These are phyloP conservation scores for Rutilus rutilus DNA, from an alignment of 2,113 vertebrate species.

Conservation along the genomic window DNA sequence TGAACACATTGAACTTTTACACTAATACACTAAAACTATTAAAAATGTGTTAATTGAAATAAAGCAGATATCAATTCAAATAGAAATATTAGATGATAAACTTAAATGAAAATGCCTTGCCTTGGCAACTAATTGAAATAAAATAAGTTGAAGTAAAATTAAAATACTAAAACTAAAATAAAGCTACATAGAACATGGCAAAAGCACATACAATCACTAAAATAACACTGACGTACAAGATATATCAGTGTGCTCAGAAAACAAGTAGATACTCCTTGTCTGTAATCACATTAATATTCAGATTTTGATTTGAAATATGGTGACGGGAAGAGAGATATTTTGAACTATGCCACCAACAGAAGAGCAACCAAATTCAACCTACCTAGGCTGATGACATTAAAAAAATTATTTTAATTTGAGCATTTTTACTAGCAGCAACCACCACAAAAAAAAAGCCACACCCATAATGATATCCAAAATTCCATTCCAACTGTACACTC, in stretches of 20 bases:
- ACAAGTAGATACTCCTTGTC: neutral
- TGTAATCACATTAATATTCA: neutral
- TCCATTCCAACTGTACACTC: neutral
- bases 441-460: neutral
- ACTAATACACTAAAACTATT: neutral
- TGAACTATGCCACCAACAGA: neutral
- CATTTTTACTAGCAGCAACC: neutral
- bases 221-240: neutral
- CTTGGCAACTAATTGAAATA: neutral
- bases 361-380: neutral
- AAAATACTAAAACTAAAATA: neutral
- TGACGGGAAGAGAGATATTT: neutral
- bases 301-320: neutral
- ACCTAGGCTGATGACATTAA: neutral
- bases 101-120: neutral
- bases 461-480: neutral
- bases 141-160: neutral
- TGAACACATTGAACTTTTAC: neutral
- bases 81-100: neutral
- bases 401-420: neutral
- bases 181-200: neutral
- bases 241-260: neutral
- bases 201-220: neutral
- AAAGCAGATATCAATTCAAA: neutral
- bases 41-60: neutral